Conservation (phyloP, 2,888 invertebrate species). For the Tenthredo distinguenda region DNA sequence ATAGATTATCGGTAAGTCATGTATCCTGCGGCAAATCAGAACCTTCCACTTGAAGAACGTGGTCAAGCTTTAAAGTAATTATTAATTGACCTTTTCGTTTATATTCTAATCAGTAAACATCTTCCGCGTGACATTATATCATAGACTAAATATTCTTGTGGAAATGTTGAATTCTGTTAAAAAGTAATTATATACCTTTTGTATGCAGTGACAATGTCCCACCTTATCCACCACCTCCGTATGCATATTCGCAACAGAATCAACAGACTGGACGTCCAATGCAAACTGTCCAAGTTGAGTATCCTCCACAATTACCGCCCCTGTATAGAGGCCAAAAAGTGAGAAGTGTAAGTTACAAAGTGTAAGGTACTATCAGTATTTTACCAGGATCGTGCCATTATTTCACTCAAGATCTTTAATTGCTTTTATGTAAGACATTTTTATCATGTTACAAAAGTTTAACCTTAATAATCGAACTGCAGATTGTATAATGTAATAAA, state of each 20-base stretch:
- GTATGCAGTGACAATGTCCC: conserved; percentile 23
- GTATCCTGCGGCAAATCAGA: conserved; percentile 1
- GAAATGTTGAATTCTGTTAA: not conserved
- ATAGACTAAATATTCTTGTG: not conserved
- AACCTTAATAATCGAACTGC: not conserved
- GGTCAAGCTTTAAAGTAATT: conserved; percentile 23
- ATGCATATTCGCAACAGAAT: conserved; percentile 45
- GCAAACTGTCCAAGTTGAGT: conserved; percentile 42
- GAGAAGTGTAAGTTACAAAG: conserved; percentile 63
- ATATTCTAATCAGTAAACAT: too few species aligned
- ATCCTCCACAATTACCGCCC: conserved; percentile 67
- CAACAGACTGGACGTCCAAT: conserved; percentile 9
- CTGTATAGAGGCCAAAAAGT: conserved; percentile 67
- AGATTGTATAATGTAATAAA: not conserved
- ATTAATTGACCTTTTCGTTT: not conserved
- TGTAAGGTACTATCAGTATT: not conserved
- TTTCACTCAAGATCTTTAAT: not conserved
- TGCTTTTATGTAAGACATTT: not conserved
- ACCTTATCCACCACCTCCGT: conserved; percentile 55
- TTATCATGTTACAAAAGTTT: not conserved
- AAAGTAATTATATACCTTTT: not conserved
- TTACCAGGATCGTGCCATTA: not conserved
- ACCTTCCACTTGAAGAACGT: conserved; percentile 1
- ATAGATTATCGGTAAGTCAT: not conserved
- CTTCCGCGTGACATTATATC: not conserved